Evolutionary conservation across 2,113 vertebrate genomes (phyloP), one percentile per base, ranked within the genome.

Genomic region (Atherinomorus stipes): DNA sequence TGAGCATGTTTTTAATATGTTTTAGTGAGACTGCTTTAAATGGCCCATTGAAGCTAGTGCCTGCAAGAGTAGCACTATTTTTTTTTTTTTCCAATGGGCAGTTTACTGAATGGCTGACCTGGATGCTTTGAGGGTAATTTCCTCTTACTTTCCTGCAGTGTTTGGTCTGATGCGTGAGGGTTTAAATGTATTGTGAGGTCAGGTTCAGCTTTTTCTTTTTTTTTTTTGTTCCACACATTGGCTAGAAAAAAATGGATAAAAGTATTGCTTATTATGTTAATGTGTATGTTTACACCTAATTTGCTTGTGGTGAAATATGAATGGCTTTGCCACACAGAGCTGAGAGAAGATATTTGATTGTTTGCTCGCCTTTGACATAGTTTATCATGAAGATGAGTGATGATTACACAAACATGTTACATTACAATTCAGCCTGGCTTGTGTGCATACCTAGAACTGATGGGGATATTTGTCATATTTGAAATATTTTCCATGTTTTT

Each of bases 81-180:
- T 15, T 80, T 28, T 28, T 47, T 67, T 73, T 71, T 15, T 80
- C 66, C 74, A 66, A 23, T 61, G 22, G 63, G 19, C 50, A 26
- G 15, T 28, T 80, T 66, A 51, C 49, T 62, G 70, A 68, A 59
- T 66, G 52, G 59, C 60, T 61, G 69, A 71, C 63, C 62, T 45
- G 60, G 64, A 59, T 61, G 34, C 37, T 60, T 59, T 50, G 31
- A 22, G 23, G 67, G 45, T 71, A 16, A 49, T 69, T 81, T 69
- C 57, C 51, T 72, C 12, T 52, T 38, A 47, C 31, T 38, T 65
- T 64, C n/a, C 45, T 54, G 51, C 40, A 71, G 45, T 60, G n/a
- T 63, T 74, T 56, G 38, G 38, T 37, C 28, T 51, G 21, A 69
- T 65, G 18, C 57, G 45, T 31, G 18, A 7, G 18, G 37, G 64